These are phyloP conservation scores for Polypedilum pembai DNA, from an alignment of 1,140 invertebrate species.

Conservation along the genomic window DNA sequence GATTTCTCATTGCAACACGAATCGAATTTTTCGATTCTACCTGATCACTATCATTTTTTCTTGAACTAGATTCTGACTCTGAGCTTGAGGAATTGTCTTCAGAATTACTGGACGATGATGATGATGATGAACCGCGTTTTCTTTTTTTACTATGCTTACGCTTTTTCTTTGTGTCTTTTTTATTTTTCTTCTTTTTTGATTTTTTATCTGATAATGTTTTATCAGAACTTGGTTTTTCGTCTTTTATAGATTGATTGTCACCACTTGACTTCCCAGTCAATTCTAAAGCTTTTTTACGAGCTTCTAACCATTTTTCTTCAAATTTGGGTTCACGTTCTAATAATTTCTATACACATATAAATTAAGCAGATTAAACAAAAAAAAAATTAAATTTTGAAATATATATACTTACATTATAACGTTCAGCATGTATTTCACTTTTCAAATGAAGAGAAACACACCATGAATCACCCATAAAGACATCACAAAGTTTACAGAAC, in stretches of 20 bases:
- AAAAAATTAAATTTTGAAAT: conserved; percentile 24
- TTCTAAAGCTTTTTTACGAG: conserved; percentile 64
- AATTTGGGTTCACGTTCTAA: conserved; percentile 73
- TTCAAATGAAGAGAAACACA: conserved; percentile 78
- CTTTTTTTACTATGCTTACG: conserved; percentile 46
- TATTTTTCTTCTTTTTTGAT: conserved; percentile 30
- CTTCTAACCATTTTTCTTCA: conserved; percentile 75
- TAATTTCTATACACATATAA: conserved; percentile 52
- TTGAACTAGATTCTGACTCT: conserved; percentile 45
- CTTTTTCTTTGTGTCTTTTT: conserved; percentile 53
- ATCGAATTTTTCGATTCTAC: conserved; percentile 54
- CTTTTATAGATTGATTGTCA: background rate
- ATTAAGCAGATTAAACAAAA: conserved; percentile 6
- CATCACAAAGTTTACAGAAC: conserved; percentile 79
- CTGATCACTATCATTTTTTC: conserved; percentile 47
- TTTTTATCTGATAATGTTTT: conserved; percentile 26
- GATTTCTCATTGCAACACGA: conserved; percentile 60
- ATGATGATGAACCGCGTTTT: conserved; percentile 38
- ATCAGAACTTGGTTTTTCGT: conserved; percentile 6
- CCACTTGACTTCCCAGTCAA: conserved; percentile 33
- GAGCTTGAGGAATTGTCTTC: conserved; percentile 45
- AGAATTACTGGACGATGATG: conserved; percentile 36
- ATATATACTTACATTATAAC: conserved; percentile 60
- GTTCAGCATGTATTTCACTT: conserved; percentile 64
- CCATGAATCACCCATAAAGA: conserved; percentile 79